Conservation (phyloP, 2,797 vertebrate species). For the Pangasius djambal region DNA sequence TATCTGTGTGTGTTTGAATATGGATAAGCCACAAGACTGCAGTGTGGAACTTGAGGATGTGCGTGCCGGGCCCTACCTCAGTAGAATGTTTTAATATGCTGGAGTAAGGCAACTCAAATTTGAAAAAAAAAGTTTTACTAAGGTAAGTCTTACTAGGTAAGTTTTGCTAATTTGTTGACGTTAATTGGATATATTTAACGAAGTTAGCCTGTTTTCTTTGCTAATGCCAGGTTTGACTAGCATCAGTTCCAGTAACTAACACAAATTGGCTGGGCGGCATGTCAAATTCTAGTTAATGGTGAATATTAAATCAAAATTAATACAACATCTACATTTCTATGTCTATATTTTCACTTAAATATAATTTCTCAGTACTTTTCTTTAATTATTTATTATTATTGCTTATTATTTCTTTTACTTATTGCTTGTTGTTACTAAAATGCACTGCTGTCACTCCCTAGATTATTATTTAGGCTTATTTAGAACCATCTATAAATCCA, state of each 20-base stretch:
- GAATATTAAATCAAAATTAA: not conserved
- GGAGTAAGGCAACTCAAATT: not conserved
- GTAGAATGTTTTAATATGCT: not conserved
- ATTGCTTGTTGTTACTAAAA: not conserved
- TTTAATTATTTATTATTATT: no score
- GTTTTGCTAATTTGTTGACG: not conserved
- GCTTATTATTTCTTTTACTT: not conserved
- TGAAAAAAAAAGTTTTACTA: no score
- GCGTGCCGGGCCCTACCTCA: not conserved
- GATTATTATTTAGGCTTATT: not conserved
- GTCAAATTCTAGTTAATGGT: not conserved
- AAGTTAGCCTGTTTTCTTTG: not conserved
- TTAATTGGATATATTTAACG: not conserved
- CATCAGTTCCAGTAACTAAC: not conserved
- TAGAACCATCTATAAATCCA: not conserved
- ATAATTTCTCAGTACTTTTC: not conserved
- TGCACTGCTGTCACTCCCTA: not conserved
- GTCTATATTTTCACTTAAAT: no score
- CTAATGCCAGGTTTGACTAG: not conserved
- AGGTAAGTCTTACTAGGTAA: no score
- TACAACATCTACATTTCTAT: no score
- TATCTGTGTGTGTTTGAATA: not conserved
- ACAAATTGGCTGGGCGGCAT: not conserved
- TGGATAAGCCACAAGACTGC: not conserved
- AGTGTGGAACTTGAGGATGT: not conserved